Conservation (phyloP, 2,797 vertebrate genomes). For the Furcifer pardalis region DNA sequence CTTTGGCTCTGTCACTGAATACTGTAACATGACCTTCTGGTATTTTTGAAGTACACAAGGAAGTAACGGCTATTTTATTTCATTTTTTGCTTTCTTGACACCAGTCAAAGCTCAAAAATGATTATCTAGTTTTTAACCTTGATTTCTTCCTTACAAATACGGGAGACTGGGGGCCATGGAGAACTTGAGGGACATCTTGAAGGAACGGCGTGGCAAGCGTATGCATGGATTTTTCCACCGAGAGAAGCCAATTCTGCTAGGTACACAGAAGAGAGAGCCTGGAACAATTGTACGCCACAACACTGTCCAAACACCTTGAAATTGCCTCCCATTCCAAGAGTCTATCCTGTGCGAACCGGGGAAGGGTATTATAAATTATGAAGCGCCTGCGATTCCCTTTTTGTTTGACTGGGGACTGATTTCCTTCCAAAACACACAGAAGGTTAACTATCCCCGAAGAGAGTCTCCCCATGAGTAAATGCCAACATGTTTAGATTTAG, state of each 20-base stretch:
- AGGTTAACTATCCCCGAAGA: slow-evolving; percentile 35
- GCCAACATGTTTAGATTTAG: slow-evolving; percentile 10
- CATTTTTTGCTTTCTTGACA: too few species aligned
- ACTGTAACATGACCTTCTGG: too few species aligned
- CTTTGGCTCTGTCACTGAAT: too few species aligned
- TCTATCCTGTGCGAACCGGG: slow-evolving; percentile 34
- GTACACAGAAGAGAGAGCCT: slow-evolving; percentile 14
- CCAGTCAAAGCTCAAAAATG: too few species aligned
- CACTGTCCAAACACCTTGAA: slow-evolving; percentile 42
- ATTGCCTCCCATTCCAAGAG: slow-evolving; percentile 30
- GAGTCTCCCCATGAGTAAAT: background rate
- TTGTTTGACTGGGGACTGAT: slow-evolving; percentile 33
- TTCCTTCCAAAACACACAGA: slow-evolving; percentile 32
- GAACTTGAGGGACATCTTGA: background rate
- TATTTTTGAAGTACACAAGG: too few species aligned
- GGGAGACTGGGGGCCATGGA: background rate
- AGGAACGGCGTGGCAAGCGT: background rate
- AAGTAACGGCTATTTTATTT: too few species aligned
- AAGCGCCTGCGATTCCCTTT: slow-evolving; percentile 28
- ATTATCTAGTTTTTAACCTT: too few species aligned
- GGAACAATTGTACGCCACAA: slow-evolving; percentile 14
- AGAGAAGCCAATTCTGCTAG: slow-evolving; percentile 22
- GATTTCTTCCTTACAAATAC: too few species aligned
- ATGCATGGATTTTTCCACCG: slow-evolving; percentile 1
- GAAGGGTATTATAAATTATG: slow-evolving; percentile 37